These are phyloP conservation scores for Barnardius zonarius DNA, from an alignment of 2,113 vertebrate species.

Conservation along the genomic window DNA sequence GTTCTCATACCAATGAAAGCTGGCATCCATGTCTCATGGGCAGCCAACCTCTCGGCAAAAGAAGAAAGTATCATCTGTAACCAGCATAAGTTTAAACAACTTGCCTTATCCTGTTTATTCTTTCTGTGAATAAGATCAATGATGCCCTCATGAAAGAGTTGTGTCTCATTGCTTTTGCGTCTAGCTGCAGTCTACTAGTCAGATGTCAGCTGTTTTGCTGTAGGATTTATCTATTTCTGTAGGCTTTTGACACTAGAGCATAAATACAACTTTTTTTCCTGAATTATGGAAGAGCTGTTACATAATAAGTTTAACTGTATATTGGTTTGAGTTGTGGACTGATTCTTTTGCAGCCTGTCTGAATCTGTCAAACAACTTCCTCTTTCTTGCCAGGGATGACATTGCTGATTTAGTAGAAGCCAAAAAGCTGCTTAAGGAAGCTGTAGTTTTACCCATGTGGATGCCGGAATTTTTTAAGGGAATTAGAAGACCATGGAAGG, in stretches of 20 bases:
- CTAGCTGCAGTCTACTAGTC: background rate
- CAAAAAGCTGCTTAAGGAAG: conserved; percentile 96
- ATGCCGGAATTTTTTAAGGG: conserved; percentile 99
- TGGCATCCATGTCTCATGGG: background rate
- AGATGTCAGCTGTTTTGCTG: background rate
- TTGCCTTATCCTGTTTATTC: background rate
- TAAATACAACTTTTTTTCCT: background rate
- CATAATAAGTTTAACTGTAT: background rate
- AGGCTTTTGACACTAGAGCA: background rate
- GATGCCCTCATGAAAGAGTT: background rate
- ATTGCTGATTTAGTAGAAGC: conserved; percentile 95
- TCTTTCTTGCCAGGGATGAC: conserved; percentile 83
- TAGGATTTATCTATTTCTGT: background rate
- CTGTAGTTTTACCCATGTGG: conserved; percentile 97
- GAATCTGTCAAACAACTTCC: background rate
- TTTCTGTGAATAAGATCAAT: background rate
- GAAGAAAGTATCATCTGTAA: background rate
- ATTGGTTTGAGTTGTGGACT: background rate
- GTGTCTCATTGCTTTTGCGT: background rate
- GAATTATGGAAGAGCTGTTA: background rate
- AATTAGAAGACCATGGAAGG: conserved; percentile 97
- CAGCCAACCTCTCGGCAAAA: background rate
- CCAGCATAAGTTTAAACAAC: background rate
- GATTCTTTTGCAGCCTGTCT: background rate
- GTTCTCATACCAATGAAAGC: background rate